Conservation (phyloP, 2,113 vertebrate genomes). For the Tragelaphus imberbis region DNA sequence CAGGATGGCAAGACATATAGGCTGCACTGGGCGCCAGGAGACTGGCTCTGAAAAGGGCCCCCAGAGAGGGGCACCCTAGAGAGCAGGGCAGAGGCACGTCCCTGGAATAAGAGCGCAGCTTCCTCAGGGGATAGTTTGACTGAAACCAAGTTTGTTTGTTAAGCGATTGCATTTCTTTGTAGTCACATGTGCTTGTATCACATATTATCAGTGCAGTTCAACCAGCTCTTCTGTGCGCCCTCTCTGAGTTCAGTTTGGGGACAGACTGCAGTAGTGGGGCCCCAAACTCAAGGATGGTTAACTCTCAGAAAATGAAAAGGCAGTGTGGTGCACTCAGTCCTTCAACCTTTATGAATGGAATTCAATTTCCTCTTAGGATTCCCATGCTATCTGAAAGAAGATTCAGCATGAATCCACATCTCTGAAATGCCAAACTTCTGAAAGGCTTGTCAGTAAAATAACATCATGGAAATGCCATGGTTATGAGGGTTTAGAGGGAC, state of each 20-base stretch:
- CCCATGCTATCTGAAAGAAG: neutral
- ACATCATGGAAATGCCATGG: neutral
- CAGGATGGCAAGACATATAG: neutral
- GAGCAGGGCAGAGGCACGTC: fast-evolving
- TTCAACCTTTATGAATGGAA: neutral
- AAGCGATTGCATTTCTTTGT: neutral
- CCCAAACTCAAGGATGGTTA: neutral
- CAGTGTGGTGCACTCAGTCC: neutral
- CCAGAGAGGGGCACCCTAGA: neutral
- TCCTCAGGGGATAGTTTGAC: neutral
- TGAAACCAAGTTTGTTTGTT: neutral
- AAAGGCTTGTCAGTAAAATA: neutral
- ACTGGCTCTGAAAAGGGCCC: neutral
- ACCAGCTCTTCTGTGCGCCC: neutral
- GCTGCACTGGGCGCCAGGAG: neutral
- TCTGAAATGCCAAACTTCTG: neutral
- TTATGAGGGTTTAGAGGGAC: neutral
- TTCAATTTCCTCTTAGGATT: neutral
- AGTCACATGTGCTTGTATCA: neutral
- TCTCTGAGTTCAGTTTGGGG: neutral
- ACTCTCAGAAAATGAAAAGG: neutral
- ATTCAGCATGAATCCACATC: neutral
- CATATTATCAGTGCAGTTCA: neutral
- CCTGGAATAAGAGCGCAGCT: neutral
- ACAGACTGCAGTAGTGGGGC: neutral